Evolutionary conservation across 2,888 invertebrate species (phyloP), one percentile per base, ranked within the genome.

Genomic region (Zhuqinia jingwanae): DNA sequence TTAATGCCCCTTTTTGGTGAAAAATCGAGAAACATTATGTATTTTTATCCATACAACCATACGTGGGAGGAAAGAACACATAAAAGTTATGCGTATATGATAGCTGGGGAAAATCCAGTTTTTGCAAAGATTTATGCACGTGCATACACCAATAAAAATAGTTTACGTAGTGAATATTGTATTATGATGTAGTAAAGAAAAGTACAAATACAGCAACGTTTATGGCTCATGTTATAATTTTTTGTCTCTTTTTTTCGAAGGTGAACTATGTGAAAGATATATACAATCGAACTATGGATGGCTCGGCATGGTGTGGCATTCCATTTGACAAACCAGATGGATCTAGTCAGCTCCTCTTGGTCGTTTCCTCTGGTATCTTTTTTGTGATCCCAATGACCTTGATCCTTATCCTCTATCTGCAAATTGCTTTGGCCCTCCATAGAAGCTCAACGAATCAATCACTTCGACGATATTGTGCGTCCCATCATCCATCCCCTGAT

Each of bases 301-400:
- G 91, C 63, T 92, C 92, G 1, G 92, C 92, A 11, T 92, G 92
- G 92, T 92, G 92, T 82, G 92, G 92, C 2, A 89, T 92, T 10
- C 92, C 92, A 53, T 53, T n/a, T 1, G n/a, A 53, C 53, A 53
- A 17, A 50, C 50, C 53, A 17, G 53, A 91, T 17, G 87, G 91
- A 15, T 85, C 88, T 5, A 90, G 90, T 63, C 90, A 91, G 75
- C 92, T 92, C 10, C 91, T 93, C 5, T 93, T 77, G 90, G 92
- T 93, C 45, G 87, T 92, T n/a, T 93, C 93, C 6, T 92, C 93
- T 2, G 91, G 93, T 83, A 86, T 93, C n/a, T 93, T 93, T 88
- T 93, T 93, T 90, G 92, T 93, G n/a, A 90, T 92, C 20, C 93
- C 93, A 1, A 92, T 93, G 92, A 91, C 92, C 1, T 89, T 93